phyloP scores from a whole-genome alignment of 2,888 invertebrate genomes.

The Diplazon laetatorius region DNA sequence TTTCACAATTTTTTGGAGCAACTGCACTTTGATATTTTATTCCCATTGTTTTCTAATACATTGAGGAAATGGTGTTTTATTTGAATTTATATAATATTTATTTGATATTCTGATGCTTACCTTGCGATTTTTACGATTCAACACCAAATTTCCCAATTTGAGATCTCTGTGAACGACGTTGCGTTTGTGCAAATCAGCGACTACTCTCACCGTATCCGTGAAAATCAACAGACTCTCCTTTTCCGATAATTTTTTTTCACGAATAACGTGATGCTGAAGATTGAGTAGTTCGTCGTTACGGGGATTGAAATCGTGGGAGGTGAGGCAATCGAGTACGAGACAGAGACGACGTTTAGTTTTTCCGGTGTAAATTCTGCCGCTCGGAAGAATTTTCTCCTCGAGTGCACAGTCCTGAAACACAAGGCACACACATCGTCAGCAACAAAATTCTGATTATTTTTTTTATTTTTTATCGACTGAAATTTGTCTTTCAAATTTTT shows the following conservation, averaged over 20 bases:
- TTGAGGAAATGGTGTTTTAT: too few relatives aligned
- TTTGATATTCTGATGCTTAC: too few relatives aligned
- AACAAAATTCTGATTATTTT: too few relatives aligned
- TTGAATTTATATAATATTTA: too few relatives aligned
- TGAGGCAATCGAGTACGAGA: conserved; percentile 89
- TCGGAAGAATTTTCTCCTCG: conserved; percentile 85
- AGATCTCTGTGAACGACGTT: conserved; percentile 91
- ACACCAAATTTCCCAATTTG: conserved; percentile 90
- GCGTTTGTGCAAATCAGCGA: conserved; percentile 89
- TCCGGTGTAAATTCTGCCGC: conserved; percentile 84
- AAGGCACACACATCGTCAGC: too few relatives aligned
- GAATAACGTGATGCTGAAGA: conserved; percentile 90
- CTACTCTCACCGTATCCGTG: conserved; percentile 89
- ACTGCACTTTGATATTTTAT: too few relatives aligned
- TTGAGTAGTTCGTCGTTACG: conserved; percentile 86
- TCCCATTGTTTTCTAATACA: too few relatives aligned
- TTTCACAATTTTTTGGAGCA: too few relatives aligned
- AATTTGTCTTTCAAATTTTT: too few relatives aligned
- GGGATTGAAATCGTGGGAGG: conserved; percentile 86
- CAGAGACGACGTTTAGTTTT: conserved; percentile 86
- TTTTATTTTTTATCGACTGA: too few relatives aligned
- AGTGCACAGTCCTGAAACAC: conserved; percentile 86
- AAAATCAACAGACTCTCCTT: conserved; percentile 89
- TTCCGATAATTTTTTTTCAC: conserved; percentile 89
- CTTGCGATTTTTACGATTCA: conserved; percentile 87